These are phyloP conservation scores for Craseonycteris thonglongyai DNA, from an alignment of 2,113 vertebrate genomes.

Conservation along the genomic window DNA sequence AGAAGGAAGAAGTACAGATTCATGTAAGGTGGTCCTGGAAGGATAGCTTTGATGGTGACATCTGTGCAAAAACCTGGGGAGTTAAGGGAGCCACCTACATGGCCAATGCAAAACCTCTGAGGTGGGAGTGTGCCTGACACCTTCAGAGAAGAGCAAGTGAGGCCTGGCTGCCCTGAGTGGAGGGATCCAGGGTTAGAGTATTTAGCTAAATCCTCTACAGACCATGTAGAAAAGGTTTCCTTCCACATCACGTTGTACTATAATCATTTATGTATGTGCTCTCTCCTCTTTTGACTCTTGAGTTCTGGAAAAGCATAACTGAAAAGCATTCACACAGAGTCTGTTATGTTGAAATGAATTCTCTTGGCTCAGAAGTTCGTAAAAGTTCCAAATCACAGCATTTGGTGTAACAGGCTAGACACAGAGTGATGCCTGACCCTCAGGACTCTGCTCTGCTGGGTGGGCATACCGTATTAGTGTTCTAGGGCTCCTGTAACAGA, in stretches of 20 bases:
- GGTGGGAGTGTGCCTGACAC: not conserved
- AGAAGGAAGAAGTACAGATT: rapidly evolving
- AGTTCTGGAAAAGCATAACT: not conserved
- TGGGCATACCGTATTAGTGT: not conserved
- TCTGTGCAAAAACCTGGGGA: not conserved
- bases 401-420: not conserved
- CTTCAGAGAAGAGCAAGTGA: not conserved
- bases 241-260: not conserved
- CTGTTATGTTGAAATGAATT: not conserved
- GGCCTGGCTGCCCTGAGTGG: rapidly evolving
- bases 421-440: rapidly evolving
- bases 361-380: not conserved
- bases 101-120: not conserved
- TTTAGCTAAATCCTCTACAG: not conserved
- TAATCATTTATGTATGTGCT: not conserved
- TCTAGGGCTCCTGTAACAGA: not conserved
- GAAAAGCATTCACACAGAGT: not conserved
- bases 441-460: too few relatives aligned
- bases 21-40: not conserved
- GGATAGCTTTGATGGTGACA: not conserved
- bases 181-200: not conserved
- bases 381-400: not conserved
- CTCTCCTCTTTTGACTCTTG: not conserved
- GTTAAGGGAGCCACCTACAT: not conserved
- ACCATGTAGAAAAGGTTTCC: not conserved